Evolutionary conservation across 2,113 vertebrate genomes (phyloP), one percentile per base, ranked within the genome.

Genomic region (Rhipidura dahli): DNA sequence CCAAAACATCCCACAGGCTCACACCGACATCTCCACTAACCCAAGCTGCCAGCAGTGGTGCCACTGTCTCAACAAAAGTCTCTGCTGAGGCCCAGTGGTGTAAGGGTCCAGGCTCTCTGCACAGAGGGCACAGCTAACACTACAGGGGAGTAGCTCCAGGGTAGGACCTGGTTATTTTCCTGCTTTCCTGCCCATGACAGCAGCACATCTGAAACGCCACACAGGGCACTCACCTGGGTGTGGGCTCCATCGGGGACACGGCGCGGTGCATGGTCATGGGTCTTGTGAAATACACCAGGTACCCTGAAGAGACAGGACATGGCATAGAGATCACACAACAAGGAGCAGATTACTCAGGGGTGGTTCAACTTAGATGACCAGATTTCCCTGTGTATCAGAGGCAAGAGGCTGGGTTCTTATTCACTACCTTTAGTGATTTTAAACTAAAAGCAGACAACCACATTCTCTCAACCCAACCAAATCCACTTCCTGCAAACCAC

Each of bases 191-290:
- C 47, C 66, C 19, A 1, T 10, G 50, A 69, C 17, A 77, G 26
- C 6, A 16, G 49, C 54, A 86, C 22, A n/a, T 15, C 28, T 42
- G 59, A 44, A 37, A 61, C 0, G 0, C 1, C 1, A 44, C 0
- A 2, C 9, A 10, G 9, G 19, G 19, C 23, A 69, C 97, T 95
- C 94, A 99, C 99, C 99, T 98, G 35, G 99, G 99, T 0, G 99
- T 99, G 57, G 99, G 99, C 82, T 99, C 99, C 4, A 99, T 99
- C 0, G 99, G 98, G 8, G 99, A 99, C 69, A 98, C 98, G 0
- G 99, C 98, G 2, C 99, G 98, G 96, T 99, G 99, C 98, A 99
- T 99, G 14, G 98, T 99, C 98, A 99, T 99, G 11, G 99, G 99
- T 53, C 99, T 98, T 0, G 99, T 99, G 97, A 99, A 99, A 92